Evolutionary conservation across 2,888 invertebrate species (phyloP).

Genomic region (Thereva nobilitata): DNA sequence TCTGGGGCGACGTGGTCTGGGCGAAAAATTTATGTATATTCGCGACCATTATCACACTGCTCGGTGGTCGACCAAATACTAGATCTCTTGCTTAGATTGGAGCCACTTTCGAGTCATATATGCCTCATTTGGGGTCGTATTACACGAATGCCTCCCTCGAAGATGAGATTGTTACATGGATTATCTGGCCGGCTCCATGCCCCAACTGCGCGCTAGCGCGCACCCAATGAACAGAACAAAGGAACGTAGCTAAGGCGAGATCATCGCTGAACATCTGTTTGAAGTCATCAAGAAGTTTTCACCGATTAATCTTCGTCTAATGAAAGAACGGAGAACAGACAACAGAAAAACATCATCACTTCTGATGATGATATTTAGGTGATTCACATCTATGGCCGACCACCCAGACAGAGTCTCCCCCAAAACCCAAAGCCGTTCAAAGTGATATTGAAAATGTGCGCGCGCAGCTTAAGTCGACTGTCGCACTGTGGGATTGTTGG

Average conservation of each 20-base stretch:
- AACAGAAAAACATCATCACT: constrained; percentile 5
- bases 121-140: constrained; percentile 6
- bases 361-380: constrained; percentile 4
- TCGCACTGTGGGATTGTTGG: constrained; percentile 1
- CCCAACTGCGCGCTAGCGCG: too few relatives aligned
- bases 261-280: constrained; percentile 10
- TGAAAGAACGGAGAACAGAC: constrained; percentile 16
- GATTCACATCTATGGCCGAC: constrained; percentile 1
- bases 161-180: not conserved
- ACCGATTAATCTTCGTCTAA: constrained; percentile 28
- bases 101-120: constrained; percentile 1
- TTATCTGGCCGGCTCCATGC: constrained; percentile 20
- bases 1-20: too few relatives aligned
- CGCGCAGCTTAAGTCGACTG: constrained; percentile 3
- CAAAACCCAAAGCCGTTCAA: constrained; percentile 13
- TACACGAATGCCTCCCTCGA: not conserved
- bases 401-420: constrained; percentile 15
- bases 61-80: constrained; percentile 18
- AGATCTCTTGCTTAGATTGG: constrained; percentile 27
- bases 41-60: constrained; percentile 27
- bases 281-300: not conserved
- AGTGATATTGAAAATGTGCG: constrained; percentile 15
- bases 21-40: constrained; percentile 23
- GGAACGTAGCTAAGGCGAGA: not conserved
- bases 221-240: too few relatives aligned